Conservation (phyloP, 92 coral and sea anemone species). For the Plumapathes pennacea region DNA sequence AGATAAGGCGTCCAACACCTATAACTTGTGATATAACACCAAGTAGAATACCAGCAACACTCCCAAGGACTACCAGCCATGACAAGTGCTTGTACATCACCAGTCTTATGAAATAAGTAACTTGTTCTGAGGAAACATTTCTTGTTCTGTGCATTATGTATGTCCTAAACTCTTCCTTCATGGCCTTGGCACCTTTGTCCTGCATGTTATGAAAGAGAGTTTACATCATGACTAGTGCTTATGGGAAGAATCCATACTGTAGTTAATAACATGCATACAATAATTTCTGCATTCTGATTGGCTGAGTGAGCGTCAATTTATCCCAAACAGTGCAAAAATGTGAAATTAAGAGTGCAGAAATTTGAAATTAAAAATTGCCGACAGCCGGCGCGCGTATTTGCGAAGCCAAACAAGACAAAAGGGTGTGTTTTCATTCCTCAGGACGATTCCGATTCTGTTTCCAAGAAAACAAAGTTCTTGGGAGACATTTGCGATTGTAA, state of each 20-base stretch:
- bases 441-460: no score
- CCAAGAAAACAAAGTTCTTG: no score
- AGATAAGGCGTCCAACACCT: constrained; percentile 56
- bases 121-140: constrained; percentile 45
- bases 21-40: constrained; percentile 69
- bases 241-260: no score
- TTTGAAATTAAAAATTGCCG: no score
- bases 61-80: constrained; percentile 64
- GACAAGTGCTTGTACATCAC: constrained; percentile 58
- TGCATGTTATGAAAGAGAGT: constrained; percentile 7
- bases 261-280: not conserved
- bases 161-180: constrained; percentile 63
- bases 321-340: no score
- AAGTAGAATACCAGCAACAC: constrained; percentile 60
- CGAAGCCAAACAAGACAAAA: no score
- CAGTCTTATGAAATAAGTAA: constrained; percentile 57
- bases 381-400: no score
- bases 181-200: constrained; percentile 46
- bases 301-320: not conserved
- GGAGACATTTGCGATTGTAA: no score
- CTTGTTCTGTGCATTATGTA: constrained; percentile 43
- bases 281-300: not conserved
- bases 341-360: no score
- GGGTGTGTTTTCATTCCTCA: no score
- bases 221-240: no score